Conservation (phyloP, 2,888 invertebrate genomes). For the Thecophora atra region DNA sequence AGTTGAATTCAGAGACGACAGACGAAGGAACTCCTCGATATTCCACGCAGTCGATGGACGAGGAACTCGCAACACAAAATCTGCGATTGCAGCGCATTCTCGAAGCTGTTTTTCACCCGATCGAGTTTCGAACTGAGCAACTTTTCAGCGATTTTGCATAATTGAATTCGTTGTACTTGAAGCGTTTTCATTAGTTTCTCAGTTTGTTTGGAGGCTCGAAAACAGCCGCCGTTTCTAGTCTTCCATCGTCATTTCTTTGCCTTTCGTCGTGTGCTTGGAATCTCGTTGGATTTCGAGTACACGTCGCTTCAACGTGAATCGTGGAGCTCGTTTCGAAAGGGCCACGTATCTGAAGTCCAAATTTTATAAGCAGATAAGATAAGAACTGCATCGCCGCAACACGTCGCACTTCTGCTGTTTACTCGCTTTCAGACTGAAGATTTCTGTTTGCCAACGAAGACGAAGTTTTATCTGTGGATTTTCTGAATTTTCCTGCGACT, state of each 20-base stretch:
- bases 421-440: not conserved
- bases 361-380: slow-evolving; percentile 34
- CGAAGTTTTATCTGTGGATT: slow-evolving; percentile 22
- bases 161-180: too few relatives aligned
- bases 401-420: not conserved
- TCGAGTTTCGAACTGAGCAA: not conserved
- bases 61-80: slow-evolving; percentile 3
- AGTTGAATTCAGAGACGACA: not conserved
- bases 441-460: slow-evolving; percentile 12
- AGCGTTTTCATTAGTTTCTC: too few relatives aligned
- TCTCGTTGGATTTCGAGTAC: too few relatives aligned
- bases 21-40: not conserved
- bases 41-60: not conserved
- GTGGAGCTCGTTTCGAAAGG: not conserved
- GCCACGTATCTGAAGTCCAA: slow-evolving; percentile 34
- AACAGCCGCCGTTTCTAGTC: too few relatives aligned
- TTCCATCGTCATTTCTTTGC: too few relatives aligned
- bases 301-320: not conserved
- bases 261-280: too few relatives aligned
- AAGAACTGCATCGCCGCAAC: not conserved
- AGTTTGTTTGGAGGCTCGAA: too few relatives aligned
- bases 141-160: too few relatives aligned
- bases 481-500: slow-evolving; percentile 19
- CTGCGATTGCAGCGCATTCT: slow-evolving; percentile 32
- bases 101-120: not conserved